These are phyloP conservation scores for Peromyscus californicus DNA, from an alignment of 2,113 vertebrate genomes.

Conservation along the genomic window DNA sequence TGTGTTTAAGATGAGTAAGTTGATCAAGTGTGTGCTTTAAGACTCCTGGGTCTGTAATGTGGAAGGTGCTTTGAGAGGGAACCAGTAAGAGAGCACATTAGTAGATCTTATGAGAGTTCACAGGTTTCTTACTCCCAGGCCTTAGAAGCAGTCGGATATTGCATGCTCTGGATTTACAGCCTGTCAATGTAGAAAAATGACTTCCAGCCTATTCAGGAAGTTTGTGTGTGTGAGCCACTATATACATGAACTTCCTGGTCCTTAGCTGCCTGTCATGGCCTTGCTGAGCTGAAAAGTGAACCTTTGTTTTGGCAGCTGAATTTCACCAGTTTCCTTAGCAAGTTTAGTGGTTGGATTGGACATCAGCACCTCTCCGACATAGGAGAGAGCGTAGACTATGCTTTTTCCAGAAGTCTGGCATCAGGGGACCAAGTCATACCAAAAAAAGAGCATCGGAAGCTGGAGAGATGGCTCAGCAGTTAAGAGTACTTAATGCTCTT, in stretches of 20 bases:
- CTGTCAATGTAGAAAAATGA: neutral
- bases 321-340: neutral
- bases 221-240: neutral
- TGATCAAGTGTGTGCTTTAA: neutral
- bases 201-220: neutral
- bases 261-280: neutral
- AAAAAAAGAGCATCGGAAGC: neutral
- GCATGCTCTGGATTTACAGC: conserved; percentile 23
- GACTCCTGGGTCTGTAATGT: neutral
- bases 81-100: neutral
- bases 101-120: neutral
- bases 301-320: neutral
- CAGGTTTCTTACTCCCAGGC: neutral
- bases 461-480: neutral
- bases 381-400: neutral
- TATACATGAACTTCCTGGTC: neutral
- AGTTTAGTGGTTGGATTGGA: neutral
- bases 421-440: neutral
- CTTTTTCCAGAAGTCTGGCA: neutral
- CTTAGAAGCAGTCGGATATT: neutral
- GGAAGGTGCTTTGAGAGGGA: neutral
- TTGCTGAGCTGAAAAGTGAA: neutral
- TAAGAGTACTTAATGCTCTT: neutral
- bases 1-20: neutral
- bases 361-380: neutral